phyloP scores from a whole-genome alignment of 2,113 vertebrate species.

The Percopsis transmontana region DNA sequence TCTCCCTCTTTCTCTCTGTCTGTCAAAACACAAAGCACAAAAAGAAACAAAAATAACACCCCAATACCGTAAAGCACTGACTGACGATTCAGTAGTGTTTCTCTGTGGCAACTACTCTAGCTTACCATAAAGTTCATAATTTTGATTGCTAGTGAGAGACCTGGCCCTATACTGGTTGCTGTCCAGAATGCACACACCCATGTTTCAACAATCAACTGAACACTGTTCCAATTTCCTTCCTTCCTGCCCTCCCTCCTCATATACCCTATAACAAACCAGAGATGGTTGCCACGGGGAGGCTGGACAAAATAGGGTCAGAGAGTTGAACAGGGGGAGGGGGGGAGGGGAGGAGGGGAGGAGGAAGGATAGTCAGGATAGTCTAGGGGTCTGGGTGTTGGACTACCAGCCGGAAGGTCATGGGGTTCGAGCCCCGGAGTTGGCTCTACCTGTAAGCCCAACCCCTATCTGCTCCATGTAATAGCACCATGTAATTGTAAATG shows the following conservation, averaged over 20 bases:
- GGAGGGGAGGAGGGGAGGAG: no score
- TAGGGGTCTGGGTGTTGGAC: no score
- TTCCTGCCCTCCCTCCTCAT: neutral
- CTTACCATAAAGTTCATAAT: no score
- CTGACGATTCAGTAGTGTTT: neutral
- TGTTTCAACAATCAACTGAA: constrained; percentile 51
- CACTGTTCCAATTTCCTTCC: constrained; percentile 54
- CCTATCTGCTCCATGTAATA: neutral
- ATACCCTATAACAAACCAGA: constrained; percentile 3
- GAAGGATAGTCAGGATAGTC: no score
- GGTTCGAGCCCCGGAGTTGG: no score
- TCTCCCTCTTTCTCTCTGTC: constrained; percentile 14
- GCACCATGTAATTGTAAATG: neutral
- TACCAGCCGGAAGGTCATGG: no score
- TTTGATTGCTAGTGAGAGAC: no score
- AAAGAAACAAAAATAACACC: neutral
- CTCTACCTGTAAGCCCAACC: neutral
- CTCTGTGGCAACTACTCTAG: no score
- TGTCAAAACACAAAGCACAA: neutral
- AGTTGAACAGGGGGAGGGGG: neutral
- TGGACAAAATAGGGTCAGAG: neutral
- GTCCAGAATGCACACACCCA: constrained; percentile 41
- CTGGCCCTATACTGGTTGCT: constrained; percentile 48
- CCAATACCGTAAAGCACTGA: neutral
- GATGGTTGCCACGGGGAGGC: constrained; percentile 31